Evolutionary conservation across 2,888 invertebrate species (phyloP).

Genomic region (Allophyes oxyacanthae): DNA sequence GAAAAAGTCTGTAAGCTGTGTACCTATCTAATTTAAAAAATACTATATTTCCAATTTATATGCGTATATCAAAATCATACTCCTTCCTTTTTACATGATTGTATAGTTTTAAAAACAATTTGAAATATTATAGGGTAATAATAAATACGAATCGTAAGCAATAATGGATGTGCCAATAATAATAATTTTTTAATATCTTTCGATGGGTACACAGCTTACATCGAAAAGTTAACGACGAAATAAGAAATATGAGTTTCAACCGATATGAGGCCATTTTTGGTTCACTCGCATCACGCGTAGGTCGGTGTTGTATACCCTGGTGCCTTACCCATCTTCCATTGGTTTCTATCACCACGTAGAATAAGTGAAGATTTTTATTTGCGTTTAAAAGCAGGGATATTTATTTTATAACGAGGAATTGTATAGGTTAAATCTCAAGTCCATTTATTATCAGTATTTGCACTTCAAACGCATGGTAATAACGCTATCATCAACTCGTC

Average conservation of each 20-base stretch:
- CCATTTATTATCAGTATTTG: conserved; percentile 17
- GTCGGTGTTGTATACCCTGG: conserved; percentile 63
- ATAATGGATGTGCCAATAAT: too few species aligned
- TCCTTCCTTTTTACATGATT: too few species aligned
- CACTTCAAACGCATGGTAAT: background rate
- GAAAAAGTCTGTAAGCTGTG: conserved; percentile 18
- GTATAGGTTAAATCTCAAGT: conserved; percentile 19
- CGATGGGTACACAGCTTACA: conserved; percentile 27
- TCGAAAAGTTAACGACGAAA: background rate
- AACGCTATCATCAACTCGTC: too few species aligned
- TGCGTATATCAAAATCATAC: too few species aligned
- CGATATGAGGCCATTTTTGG: conserved; percentile 2
- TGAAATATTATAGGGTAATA: too few species aligned
- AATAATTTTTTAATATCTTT: background rate
- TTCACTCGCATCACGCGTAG: conserved; percentile 18
- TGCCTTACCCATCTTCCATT: conserved; percentile 80
- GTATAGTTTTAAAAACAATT: too few species aligned
- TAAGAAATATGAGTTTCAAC: conserved; percentile 4
- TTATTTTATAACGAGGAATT: conserved; percentile 30
- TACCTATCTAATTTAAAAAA: conserved; percentile 2
- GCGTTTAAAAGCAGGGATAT: conserved; percentile 42
- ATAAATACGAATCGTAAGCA: too few species aligned
- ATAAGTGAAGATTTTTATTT: conserved; percentile 57
- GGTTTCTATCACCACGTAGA: conserved; percentile 52
- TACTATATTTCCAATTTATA: too few species aligned